A percentile compares a stretch with the other conserved stretches of the same genome.
Conservation (phyloP, 53 echinoderm and acorn worm species). For the Zoroaster sp. region DNA sequence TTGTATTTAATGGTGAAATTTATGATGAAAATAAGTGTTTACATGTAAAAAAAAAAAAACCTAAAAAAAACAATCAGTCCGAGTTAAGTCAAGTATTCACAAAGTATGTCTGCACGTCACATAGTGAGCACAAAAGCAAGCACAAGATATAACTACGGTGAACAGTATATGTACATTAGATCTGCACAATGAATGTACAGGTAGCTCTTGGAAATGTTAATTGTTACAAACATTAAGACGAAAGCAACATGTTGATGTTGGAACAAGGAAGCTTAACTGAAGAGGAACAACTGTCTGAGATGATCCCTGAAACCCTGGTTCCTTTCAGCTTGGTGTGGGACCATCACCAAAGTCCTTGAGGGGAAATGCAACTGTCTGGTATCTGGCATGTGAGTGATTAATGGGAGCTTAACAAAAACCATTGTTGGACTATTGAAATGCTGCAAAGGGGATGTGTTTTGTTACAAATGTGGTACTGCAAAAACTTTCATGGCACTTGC, state of each 20-base stretch:
- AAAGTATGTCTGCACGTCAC: not conserved
- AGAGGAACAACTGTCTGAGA: not conserved
- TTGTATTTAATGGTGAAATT: not conserved
- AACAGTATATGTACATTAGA: not conserved
- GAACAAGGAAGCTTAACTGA: not conserved
- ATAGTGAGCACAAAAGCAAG: not conserved
- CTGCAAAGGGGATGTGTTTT: not conserved
- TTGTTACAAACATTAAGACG: not conserved
- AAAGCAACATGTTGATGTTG: no score
- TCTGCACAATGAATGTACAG: not conserved
- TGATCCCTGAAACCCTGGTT: not conserved
- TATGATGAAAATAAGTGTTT: not conserved
- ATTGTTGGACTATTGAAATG: constrained; percentile 4
- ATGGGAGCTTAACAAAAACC: constrained; percentile 15
- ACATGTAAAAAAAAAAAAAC: not conserved
- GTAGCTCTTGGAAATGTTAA: not conserved
- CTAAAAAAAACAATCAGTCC: not conserved
- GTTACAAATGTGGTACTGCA: not conserved
- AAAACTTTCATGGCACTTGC: not conserved
- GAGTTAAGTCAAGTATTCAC: not conserved
- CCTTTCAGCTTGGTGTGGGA: not conserved
- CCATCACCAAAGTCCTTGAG: not conserved
- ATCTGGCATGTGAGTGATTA: constrained; percentile 28
- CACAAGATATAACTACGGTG: not conserved
- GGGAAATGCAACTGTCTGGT: constrained; percentile 28